Base-by-base conservation (phyloP, 1,140 invertebrate genomes). In the Ceratosolen solmsi region DNA sequence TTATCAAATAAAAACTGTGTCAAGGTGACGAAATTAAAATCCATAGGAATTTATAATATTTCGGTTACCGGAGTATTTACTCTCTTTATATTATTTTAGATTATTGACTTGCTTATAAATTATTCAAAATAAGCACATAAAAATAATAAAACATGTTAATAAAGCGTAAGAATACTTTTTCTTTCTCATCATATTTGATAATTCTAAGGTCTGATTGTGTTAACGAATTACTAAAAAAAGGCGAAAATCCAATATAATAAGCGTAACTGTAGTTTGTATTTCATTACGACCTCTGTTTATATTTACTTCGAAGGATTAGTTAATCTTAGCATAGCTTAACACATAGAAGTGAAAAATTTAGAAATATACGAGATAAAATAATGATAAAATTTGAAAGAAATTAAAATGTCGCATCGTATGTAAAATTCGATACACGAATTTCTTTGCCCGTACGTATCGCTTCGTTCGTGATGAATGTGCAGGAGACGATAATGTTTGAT, bases 401-500 rank as follows among this genome's bases (percentile, higher is more conserved):
- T 30, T 51, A 73, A 13, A 73, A 8, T n/a, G 27, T 33, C 27
- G 22, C 25, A 17, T 1, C 27, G 9, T 51, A 63, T 25, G 25
- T 56, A 56, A 73, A 0, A 51, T 81, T 80, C 25, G 46, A 56
- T 38, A 5, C 38, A 54, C 22, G 13, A 65, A 72, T 51, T 77
- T 78, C 22, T 60, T 78, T 25, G 41, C 41, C n/a, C 7, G 46
- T 5, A 11, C 72, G 25, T 72, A 72, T 46, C 70, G 25, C 41
- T 27, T 46, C 70, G 25, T 33, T 27, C 30, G 17, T 49, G 11
- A 70, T 13, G 36, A 22, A 22, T 17, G 11, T 17, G 36, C 46
- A 30, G 22, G 49, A 68, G 76, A 54, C 65, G 78, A 58, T 46
- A 80, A 80, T 72, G 33, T 72, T 33, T 51, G n/a, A 33, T 13